Conservation (phyloP, 1,140 invertebrate genomes). For the Palaemon carinicauda region DNA sequence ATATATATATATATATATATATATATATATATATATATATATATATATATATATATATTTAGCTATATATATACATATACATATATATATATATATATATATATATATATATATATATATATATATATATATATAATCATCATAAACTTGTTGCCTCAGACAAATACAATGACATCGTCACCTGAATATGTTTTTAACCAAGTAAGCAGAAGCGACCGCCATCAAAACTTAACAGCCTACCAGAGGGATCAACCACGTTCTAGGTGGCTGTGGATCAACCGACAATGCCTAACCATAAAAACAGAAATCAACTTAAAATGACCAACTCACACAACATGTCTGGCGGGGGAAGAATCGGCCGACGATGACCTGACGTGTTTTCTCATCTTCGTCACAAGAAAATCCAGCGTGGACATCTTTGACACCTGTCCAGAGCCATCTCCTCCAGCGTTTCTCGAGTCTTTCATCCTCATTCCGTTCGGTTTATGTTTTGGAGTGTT, state of each 20-base stretch:
- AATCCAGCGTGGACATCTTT: constrained; percentile 40
- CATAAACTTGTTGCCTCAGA: neutral
- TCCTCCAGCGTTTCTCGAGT: neutral
- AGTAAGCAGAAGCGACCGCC: neutral
- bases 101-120: neutral
- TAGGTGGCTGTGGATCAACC: too few species aligned
- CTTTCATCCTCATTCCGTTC: constrained; percentile 1
- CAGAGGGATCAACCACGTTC: too few species aligned
- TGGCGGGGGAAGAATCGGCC: constrained; percentile 20
- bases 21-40: too few species aligned
- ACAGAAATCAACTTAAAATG: neutral
- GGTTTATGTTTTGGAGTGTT: too few species aligned
- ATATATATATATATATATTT: too few species aligned
- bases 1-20: too few species aligned
- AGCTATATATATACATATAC: neutral
- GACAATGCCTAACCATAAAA: neutral
- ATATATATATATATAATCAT: neutral
- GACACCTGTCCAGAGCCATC: neutral
- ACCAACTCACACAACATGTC: neutral
- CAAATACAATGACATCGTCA: too few species aligned
- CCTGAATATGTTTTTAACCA: too few species aligned
- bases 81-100: neutral
- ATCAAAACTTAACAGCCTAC: too few species aligned
- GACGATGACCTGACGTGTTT: constrained; percentile 30
- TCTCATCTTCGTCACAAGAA: constrained; percentile 41